Evolutionary conservation across 2,797 vertebrate genomes (phyloP).

Genomic region (Hafferia zeledoni): DNA sequence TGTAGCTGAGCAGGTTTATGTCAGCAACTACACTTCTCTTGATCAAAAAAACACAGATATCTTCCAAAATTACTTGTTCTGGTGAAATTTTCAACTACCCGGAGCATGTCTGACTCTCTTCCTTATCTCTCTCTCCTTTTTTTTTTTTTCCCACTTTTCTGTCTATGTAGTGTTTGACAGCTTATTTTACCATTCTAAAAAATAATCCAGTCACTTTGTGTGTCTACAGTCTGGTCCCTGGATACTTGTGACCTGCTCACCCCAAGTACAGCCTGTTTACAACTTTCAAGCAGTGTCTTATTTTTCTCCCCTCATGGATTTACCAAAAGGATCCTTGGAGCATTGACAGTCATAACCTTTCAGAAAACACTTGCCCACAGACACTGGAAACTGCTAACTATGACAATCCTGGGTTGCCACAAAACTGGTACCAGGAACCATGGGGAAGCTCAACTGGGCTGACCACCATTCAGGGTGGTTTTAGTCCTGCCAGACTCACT

Average conservation of each 20-base stretch:
- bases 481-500: background rate
- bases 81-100: background rate
- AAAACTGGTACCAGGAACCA: background rate
- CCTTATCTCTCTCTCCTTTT: background rate
- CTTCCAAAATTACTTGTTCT: background rate
- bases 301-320: background rate
- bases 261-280: background rate
- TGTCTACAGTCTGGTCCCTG: background rate
- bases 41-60: background rate
- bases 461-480: background rate
- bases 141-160: background rate
- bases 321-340: background rate
- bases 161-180: background rate
- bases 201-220: background rate
- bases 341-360: background rate
- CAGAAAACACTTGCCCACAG: background rate
- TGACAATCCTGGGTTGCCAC: background rate
- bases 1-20: background rate
- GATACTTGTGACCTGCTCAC: background rate
- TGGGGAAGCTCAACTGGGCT: background rate
- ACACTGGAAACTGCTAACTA: background rate
- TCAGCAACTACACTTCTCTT: background rate
- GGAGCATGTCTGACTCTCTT: background rate
- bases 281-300: background rate
- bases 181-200: background rate